Evolutionary conservation across 2,797 vertebrate species (phyloP).

Genomic region (Yasuhikotakia modesta): DNA sequence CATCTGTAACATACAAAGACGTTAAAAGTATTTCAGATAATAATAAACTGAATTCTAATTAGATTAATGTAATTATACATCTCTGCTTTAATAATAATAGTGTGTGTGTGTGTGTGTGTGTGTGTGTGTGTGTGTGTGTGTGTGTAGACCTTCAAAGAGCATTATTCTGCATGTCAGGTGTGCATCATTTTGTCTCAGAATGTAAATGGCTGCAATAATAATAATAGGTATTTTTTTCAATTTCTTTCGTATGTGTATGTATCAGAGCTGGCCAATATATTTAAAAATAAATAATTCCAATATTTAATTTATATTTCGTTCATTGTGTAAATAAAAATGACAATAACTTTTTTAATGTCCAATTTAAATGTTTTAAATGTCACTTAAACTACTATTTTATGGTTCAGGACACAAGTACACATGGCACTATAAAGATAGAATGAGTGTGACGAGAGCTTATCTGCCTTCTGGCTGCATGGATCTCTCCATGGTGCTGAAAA

Average conservation of each 20-base stretch:
- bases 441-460: neutral
- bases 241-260: constrained; percentile 45
- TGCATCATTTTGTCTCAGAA: constrained; percentile 50
- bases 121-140: neutral
- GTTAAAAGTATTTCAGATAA: neutral
- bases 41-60: neutral
- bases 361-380: too few species aligned
- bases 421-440: neutral
- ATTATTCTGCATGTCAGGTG: constrained; percentile 17
- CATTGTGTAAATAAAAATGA: neutral
- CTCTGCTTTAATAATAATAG: too few species aligned
- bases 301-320: neutral
- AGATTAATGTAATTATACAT: neutral
- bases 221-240: constrained; percentile 49
- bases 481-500: constrained; percentile 35
- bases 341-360: too few species aligned
- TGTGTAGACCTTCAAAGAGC: constrained; percentile 20
- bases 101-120: neutral
- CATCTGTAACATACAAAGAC: constrained; percentile 5
- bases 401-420: too few species aligned
- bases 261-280: constrained; percentile 2
- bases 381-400: too few species aligned
- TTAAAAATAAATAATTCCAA: neutral
- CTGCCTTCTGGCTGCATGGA: neutral
- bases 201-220: constrained; percentile 53